Percentiles rank a stretch among this genome's conserved stretches.
Conservation (phyloP, 64 coral and sea anemone genomes). For the Orbicella faveolata region DNA sequence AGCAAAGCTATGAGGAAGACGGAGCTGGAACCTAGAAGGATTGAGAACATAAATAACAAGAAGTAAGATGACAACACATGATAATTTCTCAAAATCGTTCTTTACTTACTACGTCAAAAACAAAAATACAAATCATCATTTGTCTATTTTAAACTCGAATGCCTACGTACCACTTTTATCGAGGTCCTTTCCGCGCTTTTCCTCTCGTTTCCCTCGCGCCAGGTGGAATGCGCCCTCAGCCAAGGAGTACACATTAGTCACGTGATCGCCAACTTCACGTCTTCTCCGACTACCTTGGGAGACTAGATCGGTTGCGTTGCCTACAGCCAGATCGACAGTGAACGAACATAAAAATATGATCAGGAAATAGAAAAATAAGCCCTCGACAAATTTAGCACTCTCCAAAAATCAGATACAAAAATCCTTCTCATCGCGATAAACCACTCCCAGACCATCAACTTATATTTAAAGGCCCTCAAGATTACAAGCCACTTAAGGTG, state of each 20-base stretch:
- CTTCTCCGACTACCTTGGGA: constrained; percentile 5
- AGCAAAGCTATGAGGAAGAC: neutral
- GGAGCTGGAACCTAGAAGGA: neutral
- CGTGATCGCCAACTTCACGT: constrained; percentile 10
- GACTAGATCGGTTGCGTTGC: constrained; percentile 17
- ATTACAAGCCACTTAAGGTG: no score
- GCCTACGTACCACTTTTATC: neutral
- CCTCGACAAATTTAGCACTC: no score
- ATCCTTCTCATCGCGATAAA: no score
- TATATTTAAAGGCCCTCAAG: no score
- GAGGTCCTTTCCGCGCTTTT: neutral
- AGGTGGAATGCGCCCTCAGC: neutral
- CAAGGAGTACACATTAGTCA: constrained; percentile 13
- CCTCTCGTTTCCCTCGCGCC: neutral
- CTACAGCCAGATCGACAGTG: constrained; percentile 41
- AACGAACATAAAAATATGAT: constrained; percentile 17
- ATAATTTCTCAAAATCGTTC: no score
- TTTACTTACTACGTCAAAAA: no score
- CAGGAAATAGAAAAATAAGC: neutral
- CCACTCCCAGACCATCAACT: no score
- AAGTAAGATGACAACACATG: neutral
- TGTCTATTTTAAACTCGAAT: no score
- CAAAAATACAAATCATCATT: no score
- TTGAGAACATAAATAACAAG: neutral
- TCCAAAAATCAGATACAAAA: no score